phyloP scores from a whole-genome alignment of 2,888 invertebrate genomes.

The Tridacna gigas region DNA sequence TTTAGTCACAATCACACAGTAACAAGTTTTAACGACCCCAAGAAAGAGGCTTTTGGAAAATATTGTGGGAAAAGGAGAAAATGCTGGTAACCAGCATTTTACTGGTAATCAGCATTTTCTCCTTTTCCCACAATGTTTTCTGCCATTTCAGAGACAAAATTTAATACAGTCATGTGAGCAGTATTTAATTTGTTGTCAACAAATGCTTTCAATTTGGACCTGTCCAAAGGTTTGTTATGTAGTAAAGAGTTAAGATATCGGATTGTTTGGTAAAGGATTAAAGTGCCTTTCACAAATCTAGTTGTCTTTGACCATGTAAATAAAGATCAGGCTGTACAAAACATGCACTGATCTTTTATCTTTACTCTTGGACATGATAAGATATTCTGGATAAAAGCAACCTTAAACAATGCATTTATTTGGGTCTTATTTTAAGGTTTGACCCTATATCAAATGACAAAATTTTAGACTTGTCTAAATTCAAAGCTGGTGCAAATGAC shows the following conservation, averaged over 20 bases:
- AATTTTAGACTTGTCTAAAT: too few species aligned
- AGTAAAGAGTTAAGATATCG: neutral
- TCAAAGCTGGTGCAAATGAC: too few species aligned
- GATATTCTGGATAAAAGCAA: too few species aligned
- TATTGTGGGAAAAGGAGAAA: slow-evolving; percentile 8
- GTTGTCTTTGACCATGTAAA: too few species aligned
- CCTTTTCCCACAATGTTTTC: slow-evolving; percentile 20
- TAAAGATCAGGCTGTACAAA: too few species aligned
- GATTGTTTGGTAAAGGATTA: too few species aligned
- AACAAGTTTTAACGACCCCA: neutral
- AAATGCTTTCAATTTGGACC: neutral
- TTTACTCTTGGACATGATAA: too few species aligned
- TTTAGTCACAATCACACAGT: neutral
- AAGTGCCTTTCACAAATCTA: too few species aligned
- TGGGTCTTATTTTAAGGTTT: neutral
- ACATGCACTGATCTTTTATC: too few species aligned
- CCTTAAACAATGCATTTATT: neutral
- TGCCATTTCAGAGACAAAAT: neutral
- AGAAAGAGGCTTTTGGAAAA: neutral
- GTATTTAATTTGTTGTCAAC: neutral
- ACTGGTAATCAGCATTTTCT: slow-evolving; percentile 14
- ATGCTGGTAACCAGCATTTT: slow-evolving; percentile 6
- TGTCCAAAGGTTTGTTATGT: neutral
- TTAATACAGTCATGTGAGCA: neutral
- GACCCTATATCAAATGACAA: too few species aligned